Base-by-base conservation (phyloP, 2,797 vertebrate genomes). In the Xenops minutus region DNA sequence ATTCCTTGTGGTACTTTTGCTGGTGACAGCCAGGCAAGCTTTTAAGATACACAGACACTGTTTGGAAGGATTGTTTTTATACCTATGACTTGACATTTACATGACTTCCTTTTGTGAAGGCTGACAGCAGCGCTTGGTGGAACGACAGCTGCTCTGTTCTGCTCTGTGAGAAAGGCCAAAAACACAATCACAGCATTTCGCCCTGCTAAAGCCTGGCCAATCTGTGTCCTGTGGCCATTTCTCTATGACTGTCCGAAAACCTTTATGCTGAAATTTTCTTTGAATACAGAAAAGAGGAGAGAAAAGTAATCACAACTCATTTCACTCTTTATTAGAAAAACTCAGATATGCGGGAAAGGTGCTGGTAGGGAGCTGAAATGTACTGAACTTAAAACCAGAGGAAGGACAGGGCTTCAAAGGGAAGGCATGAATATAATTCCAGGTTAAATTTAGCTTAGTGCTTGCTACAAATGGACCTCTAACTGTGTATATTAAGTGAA, bases 71-170 rank as follows among this genome's bases (percentile, higher is more conserved):
- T 96, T 96, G 96, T 96, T 97, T 97, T 95, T 92, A 85, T 97
- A 95, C 97, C 93, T 92, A 36, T 88, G 91, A 92, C 85, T 93
- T 97, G 96, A 96, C 97, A 96, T 97, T 97, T 97, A 97, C 97
- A 96, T 87, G 95, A 92, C 92, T 97, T 96, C 81, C 85, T 95
- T 97, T 95, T 96, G 95, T 97, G 97, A 96, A 95, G 87, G 80
- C 91, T 97, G 97, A 95, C 97, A 97, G 92, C 90, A 71, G 51
- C 86, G 89, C 90, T 94, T 91, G 79, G 91, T 95, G 87, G 93
- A 96, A 93, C 26, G 93, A 95, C 96, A 97, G 96, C 94, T 97
- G 93, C 94, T 96, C 93, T 88, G 56, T 77, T 89, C 68, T 79
- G 83, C 76, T 95, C 79, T 76, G 1, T 85, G 62, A 48, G 66